Conservation (phyloP, 2,888 invertebrate genomes). For the Smittia aterrima region DNA sequence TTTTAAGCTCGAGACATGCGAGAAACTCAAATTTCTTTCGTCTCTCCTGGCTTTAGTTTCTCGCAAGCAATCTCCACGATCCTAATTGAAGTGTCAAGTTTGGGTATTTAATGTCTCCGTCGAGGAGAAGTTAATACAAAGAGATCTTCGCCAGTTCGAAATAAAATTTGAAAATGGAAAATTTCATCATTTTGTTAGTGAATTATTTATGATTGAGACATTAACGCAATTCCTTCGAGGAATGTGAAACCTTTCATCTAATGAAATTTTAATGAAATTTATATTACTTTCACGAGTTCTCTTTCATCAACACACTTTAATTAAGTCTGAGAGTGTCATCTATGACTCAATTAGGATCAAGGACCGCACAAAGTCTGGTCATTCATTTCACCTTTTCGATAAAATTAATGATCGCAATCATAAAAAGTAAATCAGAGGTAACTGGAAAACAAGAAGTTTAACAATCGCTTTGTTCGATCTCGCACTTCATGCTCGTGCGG, state of each 20-base stretch:
- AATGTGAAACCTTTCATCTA: background rate
- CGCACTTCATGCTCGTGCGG: no score
- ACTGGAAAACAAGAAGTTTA: no score
- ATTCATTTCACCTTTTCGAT: background rate
- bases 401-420: no score
- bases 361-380: no score
- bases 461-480: no score
- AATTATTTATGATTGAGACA: constrained; percentile 8
- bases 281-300: background rate
- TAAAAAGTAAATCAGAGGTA: no score
- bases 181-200: background rate
- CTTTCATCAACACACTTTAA: background rate
- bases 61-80: background rate
- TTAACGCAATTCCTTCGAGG: background rate
- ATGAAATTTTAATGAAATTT: constrained; percentile 25
- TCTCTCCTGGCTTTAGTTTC: background rate
- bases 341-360: background rate
- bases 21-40: background rate
- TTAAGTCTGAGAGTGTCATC: background rate
- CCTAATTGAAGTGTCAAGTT: background rate
- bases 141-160: background rate
- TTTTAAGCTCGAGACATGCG: background rate
- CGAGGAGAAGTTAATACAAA: background rate
- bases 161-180: background rate
- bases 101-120: background rate